Percentiles rank a stretch among this genome's conserved stretches.
Conservation (phyloP, 2,797 vertebrate species). For the Gouania willdenowi region DNA sequence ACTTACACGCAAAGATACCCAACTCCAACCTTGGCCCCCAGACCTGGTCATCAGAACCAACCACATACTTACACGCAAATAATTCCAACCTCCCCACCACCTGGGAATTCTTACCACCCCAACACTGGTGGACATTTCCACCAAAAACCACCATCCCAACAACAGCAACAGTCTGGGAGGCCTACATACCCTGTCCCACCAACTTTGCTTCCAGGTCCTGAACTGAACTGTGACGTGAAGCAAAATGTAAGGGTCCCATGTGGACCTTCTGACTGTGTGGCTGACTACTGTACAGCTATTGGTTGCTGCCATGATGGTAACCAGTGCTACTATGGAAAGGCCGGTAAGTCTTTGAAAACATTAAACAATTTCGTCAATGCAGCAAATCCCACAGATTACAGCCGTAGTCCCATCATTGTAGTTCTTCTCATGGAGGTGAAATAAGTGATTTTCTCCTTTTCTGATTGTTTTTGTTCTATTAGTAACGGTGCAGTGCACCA, state of each 20-base stretch:
- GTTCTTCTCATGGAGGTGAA: too few relatives aligned
- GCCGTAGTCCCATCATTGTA: too few relatives aligned
- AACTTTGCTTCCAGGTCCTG: too few relatives aligned
- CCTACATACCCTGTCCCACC: too few relatives aligned
- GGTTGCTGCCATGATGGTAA: constrained; percentile 61
- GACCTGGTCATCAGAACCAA: neutral
- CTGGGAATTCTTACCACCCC: too few relatives aligned
- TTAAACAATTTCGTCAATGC: neutral
- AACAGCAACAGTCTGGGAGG: too few relatives aligned
- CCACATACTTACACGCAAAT: neutral
- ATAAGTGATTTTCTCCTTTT: neutral
- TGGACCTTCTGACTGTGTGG: constrained; percentile 32
- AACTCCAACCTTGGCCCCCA: neutral
- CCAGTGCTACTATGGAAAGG: constrained; percentile 63
- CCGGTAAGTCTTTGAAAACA: constrained; percentile 39
- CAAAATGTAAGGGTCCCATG: constrained; percentile 43
- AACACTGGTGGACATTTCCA: too few relatives aligned
- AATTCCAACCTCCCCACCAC: too few relatives aligned
- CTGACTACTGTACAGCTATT: constrained; percentile 37
- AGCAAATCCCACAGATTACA: too few relatives aligned
- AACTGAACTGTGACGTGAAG: constrained; percentile 40
- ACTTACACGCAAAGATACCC: neutral
- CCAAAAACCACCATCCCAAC: too few relatives aligned
- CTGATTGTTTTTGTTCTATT: constrained; percentile 2
- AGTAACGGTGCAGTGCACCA: constrained; percentile 75